Percentiles rank a stretch among this genome's conserved stretches.
These are phyloP conservation scores for Lysiphlebus fabarum DNA, from an alignment of 1,140 invertebrate species.

Conservation along the genomic window DNA sequence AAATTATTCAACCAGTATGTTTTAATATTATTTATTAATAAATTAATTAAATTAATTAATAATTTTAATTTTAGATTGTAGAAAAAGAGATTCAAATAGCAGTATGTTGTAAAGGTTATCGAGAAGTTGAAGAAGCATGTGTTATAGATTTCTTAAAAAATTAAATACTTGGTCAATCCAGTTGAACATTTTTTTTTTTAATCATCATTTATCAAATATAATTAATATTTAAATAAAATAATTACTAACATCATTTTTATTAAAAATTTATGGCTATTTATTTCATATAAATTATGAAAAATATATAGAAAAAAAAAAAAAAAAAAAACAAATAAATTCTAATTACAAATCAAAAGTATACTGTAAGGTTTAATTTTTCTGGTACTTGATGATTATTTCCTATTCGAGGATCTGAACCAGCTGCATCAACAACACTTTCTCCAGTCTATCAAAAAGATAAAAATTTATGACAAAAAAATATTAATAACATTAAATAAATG, in stretches of 20 bases:
- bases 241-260: neutral
- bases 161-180: too few relatives aligned
- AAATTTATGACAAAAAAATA: neutral
- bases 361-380: constrained; percentile 57
- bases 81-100: too few relatives aligned
- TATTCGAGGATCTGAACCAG: constrained; percentile 48
- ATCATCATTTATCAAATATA: too few relatives aligned
- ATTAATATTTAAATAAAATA: too few relatives aligned
- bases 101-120: too few relatives aligned
- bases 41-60: too few relatives aligned
- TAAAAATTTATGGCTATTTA: constrained; percentile 14
- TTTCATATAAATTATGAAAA: constrained; percentile 9
- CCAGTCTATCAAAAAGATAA: constrained; percentile 51
- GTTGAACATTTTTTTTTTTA: too few relatives aligned
- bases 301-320: constrained; percentile 14
- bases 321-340: constrained; percentile 4
- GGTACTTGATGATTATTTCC: constrained; percentile 31
- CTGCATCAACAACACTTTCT: constrained; percentile 57
- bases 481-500: constrained; percentile 12
- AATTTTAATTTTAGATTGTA: too few relatives aligned
- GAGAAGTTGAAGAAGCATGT: too few relatives aligned
- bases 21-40: too few relatives aligned
- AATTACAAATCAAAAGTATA: constrained; percentile 54
- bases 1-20: too few relatives aligned
- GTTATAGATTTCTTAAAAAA: too few relatives aligned